These are phyloP conservation scores for Drosophila peninsularis DNA, from an alignment of 2,888 invertebrate species.

Conservation along the genomic window DNA sequence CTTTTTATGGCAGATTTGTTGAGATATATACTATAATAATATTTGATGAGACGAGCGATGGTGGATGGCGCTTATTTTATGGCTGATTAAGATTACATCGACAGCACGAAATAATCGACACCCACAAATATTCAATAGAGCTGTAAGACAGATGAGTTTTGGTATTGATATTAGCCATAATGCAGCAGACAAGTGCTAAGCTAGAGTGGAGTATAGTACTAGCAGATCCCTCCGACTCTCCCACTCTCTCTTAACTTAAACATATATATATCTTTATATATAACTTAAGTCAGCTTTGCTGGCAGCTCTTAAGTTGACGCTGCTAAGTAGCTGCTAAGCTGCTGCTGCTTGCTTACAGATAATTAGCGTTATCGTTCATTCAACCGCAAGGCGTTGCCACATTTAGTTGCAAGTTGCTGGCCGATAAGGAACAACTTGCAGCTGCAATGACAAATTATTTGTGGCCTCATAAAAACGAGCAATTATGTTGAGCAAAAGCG, in stretches of 20 bases:
- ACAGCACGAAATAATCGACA: background rate
- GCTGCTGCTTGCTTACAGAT: conserved; percentile 33
- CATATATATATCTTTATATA: background rate
- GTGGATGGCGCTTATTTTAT: conserved; percentile 8
- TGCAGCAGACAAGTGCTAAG: background rate
- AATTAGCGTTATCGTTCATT: conserved; percentile 39
- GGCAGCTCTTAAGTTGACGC: background rate
- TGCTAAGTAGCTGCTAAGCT: conserved; percentile 33
- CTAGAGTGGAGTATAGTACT: background rate
- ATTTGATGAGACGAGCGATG: conserved; percentile 19
- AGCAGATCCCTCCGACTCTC: no score
- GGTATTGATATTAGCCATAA: background rate
- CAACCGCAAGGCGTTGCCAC: conserved; percentile 27
- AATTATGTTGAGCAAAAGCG: conserved; percentile 52
- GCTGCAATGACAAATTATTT: conserved; percentile 56
- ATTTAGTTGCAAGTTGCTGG: conserved; percentile 28
- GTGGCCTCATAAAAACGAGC: conserved; percentile 56
- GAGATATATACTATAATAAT: conserved; percentile 16
- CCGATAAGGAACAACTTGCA: conserved; percentile 40
- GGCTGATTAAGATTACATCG: conserved; percentile 7
- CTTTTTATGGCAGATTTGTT: conserved; percentile 36
- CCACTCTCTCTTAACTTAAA: background rate
- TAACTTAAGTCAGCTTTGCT: background rate
- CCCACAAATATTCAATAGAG: background rate
- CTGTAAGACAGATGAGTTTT: background rate